Conservation (phyloP, 2,113 vertebrate genomes). For the Macrotus californicus region DNA sequence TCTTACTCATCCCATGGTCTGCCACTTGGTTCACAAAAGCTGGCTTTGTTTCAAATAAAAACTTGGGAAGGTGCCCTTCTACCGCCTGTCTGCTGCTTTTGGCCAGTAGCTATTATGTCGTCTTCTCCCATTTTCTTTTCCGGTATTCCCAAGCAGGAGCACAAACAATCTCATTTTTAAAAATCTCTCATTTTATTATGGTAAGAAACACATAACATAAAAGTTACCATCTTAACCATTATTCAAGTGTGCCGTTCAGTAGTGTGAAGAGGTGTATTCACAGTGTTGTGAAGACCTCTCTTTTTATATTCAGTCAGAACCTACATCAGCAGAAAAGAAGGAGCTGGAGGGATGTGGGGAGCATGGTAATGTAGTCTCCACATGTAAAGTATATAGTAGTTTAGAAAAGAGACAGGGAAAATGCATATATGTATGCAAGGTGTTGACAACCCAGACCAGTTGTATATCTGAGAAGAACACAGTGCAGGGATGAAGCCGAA, state of each 20-base stretch:
- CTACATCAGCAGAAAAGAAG: neutral
- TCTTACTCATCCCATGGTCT: no score
- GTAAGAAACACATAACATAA: neutral
- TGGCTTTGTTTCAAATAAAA: neutral
- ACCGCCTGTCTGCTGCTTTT: neutral
- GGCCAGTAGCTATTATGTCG: neutral
- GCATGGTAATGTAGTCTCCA: neutral
- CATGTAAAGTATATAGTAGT: neutral
- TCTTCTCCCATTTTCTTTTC: neutral
- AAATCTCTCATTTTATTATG: neutral
- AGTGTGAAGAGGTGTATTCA: neutral
- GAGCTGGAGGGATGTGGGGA: rapidly evolving
- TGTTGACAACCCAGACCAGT: neutral
- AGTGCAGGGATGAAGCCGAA: neutral
- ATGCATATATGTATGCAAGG: neutral
- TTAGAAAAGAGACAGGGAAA: neutral
- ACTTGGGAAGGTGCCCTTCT: neutral
- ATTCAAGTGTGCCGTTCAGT: neutral
- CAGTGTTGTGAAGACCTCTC: neutral
- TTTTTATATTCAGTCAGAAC: neutral
- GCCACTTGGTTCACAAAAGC: neutral
- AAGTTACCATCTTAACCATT: neutral
- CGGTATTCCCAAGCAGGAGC: neutral
- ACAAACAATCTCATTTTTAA: neutral
- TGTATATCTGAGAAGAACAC: neutral